phyloP scores from a whole-genome alignment of 2,888 invertebrate species.

The Physocephala rufipes region DNA sequence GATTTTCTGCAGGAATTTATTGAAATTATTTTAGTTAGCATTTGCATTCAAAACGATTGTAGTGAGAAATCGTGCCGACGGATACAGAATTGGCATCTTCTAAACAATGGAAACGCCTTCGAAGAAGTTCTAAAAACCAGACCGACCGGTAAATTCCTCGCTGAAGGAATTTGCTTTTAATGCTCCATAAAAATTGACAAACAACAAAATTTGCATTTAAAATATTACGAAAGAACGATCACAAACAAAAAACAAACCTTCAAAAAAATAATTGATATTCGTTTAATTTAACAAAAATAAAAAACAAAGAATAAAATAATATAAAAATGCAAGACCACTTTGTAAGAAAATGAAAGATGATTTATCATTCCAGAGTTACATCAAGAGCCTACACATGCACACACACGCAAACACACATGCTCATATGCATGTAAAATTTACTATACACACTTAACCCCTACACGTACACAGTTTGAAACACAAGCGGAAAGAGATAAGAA shows the following conservation, averaged over 20 bases:
- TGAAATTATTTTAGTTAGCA: too few species aligned
- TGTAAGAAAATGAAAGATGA: too few species aligned
- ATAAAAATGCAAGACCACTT: too few species aligned
- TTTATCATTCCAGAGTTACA: constrained; percentile 27
- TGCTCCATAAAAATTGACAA: constrained; percentile 18
- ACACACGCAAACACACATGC: constrained; percentile 24
- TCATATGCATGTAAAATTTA: constrained; percentile 2
- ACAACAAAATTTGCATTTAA: constrained; percentile 36
- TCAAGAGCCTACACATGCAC: constrained; percentile 23
- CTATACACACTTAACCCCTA: neutral
- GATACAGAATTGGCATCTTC: too few species aligned
- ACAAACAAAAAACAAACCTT: constrained; percentile 32
- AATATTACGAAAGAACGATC: constrained; percentile 38
- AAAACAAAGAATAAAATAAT: too few species aligned
- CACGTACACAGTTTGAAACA: neutral
- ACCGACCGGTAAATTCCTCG: too few species aligned
- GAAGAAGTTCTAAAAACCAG: too few species aligned
- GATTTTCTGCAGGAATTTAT: too few species aligned
- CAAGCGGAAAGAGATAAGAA: neutral
- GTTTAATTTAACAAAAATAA: too few species aligned
- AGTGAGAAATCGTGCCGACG: too few species aligned
- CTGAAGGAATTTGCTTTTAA: constrained; percentile 27
- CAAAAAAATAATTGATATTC: neutral
- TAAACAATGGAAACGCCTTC: too few species aligned
- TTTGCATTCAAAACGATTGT: too few species aligned